Percentiles rank a stretch among this genome's conserved stretches.
phyloP scores from a whole-genome alignment of 2,797 vertebrate species.

The Luscinia megarhynchos region DNA sequence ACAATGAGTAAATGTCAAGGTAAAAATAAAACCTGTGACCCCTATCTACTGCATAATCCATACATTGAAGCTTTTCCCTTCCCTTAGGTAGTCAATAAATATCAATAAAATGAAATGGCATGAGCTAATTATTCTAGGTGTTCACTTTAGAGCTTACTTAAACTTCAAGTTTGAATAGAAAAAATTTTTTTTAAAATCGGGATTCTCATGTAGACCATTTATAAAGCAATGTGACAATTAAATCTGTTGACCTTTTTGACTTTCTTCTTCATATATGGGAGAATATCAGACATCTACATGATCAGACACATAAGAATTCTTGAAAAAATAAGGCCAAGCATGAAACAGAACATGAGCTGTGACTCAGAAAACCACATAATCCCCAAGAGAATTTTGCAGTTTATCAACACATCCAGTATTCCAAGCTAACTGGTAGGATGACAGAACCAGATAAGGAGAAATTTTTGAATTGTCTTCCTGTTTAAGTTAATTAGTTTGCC shows the following conservation, averaged over 20 bases:
- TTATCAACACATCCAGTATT: not conserved
- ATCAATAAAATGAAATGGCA: not conserved
- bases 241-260: not conserved
- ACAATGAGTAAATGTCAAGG: constrained; percentile 52
- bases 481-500: not conserved
- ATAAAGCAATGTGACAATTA: not conserved
- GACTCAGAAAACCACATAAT: not conserved
- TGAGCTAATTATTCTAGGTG: constrained; percentile 4
- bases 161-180: not conserved
- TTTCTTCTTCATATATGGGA: not conserved
- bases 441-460: not conserved
- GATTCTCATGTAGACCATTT: not conserved
- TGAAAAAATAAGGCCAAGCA: not conserved
- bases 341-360: not conserved
- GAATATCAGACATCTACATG: not conserved
- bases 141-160: not conserved
- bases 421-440: not conserved
- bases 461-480: not conserved
- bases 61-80: constrained; percentile 19
- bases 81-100: constrained; percentile 29
- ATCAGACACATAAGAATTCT: not conserved
- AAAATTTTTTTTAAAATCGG: not conserved
- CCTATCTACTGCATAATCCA: constrained; percentile 29
- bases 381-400: not conserved
- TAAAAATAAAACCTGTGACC: constrained; percentile 47